Conservation (phyloP, 2,888 invertebrate species). For the Iselma pallidipennis region DNA sequence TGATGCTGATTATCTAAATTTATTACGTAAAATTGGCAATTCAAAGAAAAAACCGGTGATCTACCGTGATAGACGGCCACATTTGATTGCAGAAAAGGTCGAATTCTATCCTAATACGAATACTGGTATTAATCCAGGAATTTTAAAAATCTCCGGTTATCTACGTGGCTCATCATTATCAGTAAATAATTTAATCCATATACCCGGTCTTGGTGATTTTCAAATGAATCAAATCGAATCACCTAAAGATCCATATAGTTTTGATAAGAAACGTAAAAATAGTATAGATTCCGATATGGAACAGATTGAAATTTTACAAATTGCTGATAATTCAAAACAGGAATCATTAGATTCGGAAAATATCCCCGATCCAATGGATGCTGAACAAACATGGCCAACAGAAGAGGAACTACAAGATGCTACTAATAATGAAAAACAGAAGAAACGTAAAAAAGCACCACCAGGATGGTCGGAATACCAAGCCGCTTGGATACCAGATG, state of each 20-base stretch:
- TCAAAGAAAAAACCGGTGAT: constrained; percentile 78
- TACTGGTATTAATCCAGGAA: constrained; percentile 56
- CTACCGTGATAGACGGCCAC: constrained; percentile 79
- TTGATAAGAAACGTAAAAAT: constrained; percentile 55
- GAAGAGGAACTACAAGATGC: constrained; percentile 84
- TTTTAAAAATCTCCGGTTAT: constrained; percentile 83
- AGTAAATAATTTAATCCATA: constrained; percentile 87
- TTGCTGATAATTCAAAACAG: constrained; percentile 69
- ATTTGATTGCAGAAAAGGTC: constrained; percentile 81
- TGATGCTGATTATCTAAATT: constrained; percentile 72
- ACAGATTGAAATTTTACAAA: constrained; percentile 59
- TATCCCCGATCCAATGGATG: constrained; percentile 87
- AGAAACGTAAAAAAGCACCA: constrained; percentile 78
- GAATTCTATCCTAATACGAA: constrained; percentile 62
- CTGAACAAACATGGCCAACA: constrained; percentile 97
- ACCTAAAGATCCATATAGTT: constrained; percentile 69
- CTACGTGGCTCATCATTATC: constrained; percentile 81
- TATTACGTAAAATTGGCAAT: constrained; percentile 73
- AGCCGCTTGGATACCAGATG: constrained; percentile 88
- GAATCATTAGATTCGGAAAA: constrained; percentile 79
- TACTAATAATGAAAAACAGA: constrained; percentile 54
- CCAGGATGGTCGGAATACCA: constrained; percentile 98
- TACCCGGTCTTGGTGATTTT: constrained; percentile 92
- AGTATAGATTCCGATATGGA: constrained; percentile 11
- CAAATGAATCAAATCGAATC: constrained; percentile 83